Base-by-base conservation (phyloP, 2,113 vertebrate genomes). In the Platysteira castanea region DNA sequence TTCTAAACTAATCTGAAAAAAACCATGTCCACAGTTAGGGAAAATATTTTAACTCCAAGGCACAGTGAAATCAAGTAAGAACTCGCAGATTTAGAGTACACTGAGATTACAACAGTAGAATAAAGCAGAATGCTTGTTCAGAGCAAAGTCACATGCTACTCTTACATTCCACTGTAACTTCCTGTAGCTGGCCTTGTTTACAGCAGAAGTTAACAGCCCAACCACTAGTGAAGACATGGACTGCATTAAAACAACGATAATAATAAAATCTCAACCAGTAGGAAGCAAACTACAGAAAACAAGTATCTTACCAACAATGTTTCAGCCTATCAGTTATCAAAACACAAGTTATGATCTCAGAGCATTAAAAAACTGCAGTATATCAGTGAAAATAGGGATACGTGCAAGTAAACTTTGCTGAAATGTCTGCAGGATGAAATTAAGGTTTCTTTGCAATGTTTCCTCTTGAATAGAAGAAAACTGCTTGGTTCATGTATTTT, bases 21-120 rank as follows among this genome's bases (percentile, higher is more conserved):
- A 82, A 1, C 0, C 28, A 37, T 1, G 5, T n/a, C 8, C 33
- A 37, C 6, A 30, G 11, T 22, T 21, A 60, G n/a, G 6, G 35
- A n/a, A 89, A 68, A 7, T 47, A 83, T 35, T 33, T 77, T 41
- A 77, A 46, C 14, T 81, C 22, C 56, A 12, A 84, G 47, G 24
- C 52, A 59, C 4, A 14, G 8, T 3, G 20, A 35, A 86, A 70
- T 31, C 54, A 69, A 42, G 9, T 16, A 46, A 44, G 8, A 85
- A 15, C 21, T 71, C 31, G 39, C 42, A 42, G 14, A 56, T 42
- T 74, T 39, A 71, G 11, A 11, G 20, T 53, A 63, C 20, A 13
- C 15, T 27, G 31, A 68, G 49, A 60, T 18, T 28, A 20, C 20
- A 75, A 26, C 3, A 87, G 17, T 1, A 49, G 37, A 87, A 89